Percentiles rank a stretch among this genome's conserved stretches.
Evolutionary conservation across 2,888 invertebrate species (phyloP).

Genomic region (Marasmarcha lunaedactyla): DNA sequence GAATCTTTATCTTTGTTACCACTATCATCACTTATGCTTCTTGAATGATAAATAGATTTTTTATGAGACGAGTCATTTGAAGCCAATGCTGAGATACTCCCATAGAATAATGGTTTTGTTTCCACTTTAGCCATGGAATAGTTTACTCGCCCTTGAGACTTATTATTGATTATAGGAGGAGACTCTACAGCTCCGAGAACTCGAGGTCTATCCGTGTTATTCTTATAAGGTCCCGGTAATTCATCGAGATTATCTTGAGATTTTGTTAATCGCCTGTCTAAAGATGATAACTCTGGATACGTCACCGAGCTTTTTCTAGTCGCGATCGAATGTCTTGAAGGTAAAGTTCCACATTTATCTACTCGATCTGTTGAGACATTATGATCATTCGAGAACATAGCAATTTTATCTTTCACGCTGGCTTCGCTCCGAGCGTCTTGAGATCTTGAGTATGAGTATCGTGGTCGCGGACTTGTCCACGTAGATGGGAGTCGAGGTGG

Average conservation of each 20-base stretch:
- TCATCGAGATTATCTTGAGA: slow-evolving; percentile 66
- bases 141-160: slow-evolving; percentile 24
- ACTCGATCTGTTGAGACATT: slow-evolving; percentile 44
- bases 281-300: slow-evolving; percentile 36
- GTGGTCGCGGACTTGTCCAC: slow-evolving; percentile 35
- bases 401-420: slow-evolving; percentile 88
- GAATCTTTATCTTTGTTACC: slow-evolving; percentile 41
- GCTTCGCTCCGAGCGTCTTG: slow-evolving; percentile 84
- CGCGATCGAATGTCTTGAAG: slow-evolving; percentile 32
- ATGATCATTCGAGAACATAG: slow-evolving; percentile 80
- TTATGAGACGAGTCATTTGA: slow-evolving; percentile 35
- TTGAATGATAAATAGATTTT: slow-evolving; percentile 42
- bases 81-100: slow-evolving; percentile 51
- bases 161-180: slow-evolving; percentile 25
- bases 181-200: slow-evolving; percentile 64
- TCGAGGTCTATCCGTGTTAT: slow-evolving; percentile 49
- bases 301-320: slow-evolving; percentile 35
- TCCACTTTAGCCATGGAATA: slow-evolving; percentile 23
- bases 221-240: slow-evolving; percentile 47
- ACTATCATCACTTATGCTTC: slow-evolving; percentile 56
- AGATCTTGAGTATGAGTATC: slow-evolving; percentile 65
- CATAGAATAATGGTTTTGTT: slow-evolving; percentile 54
- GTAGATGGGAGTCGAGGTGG: slow-evolving; percentile 40
- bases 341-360: slow-evolving; percentile 54
- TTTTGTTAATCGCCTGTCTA: slow-evolving; percentile 57